These are phyloP conservation scores for Dendroctonus ponderosae DNA, from an alignment of 1,140 invertebrate genomes.

Conservation along the genomic window DNA sequence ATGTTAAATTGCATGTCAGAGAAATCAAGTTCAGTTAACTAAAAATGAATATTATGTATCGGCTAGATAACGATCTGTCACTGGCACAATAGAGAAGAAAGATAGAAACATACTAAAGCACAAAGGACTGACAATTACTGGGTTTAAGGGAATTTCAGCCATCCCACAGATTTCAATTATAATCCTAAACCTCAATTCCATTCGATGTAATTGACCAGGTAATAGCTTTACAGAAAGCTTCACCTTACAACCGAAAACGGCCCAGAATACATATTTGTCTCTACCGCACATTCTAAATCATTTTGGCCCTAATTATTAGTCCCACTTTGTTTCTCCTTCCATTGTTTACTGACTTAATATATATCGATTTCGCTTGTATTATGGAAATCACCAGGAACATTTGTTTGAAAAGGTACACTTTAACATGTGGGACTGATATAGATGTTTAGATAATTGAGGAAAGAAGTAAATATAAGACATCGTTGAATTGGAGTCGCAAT, in stretches of 20 bases:
- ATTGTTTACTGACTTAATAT: constrained; percentile 10
- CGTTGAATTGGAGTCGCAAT: too few species aligned
- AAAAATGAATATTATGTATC: too few species aligned
- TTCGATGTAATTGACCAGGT: constrained; percentile 52
- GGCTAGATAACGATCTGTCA: constrained; percentile 24
- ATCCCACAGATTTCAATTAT: constrained; percentile 53
- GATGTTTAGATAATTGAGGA: too few species aligned
- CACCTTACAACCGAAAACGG: constrained; percentile 42
- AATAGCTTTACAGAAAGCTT: constrained; percentile 48
- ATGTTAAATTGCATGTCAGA: too few species aligned
- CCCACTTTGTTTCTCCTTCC: constrained; percentile 21
- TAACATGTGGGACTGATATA: too few species aligned
- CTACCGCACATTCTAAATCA: constrained; percentile 30
- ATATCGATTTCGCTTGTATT: not conserved
- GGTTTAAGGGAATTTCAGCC: constrained; percentile 50
- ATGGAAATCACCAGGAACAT: too few species aligned
- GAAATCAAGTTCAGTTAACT: too few species aligned
- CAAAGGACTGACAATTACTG: constrained; percentile 51
- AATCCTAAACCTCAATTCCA: constrained; percentile 50
- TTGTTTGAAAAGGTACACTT: too few species aligned
- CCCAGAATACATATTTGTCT: constrained; percentile 28
- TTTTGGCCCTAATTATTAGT: constrained; percentile 32
- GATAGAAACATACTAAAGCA: constrained; percentile 36
- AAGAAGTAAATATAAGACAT: too few species aligned
- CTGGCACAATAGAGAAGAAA: constrained; percentile 26